Conservation (phyloP, 1,140 invertebrate genomes). For the Sycophila sp. region DNA sequence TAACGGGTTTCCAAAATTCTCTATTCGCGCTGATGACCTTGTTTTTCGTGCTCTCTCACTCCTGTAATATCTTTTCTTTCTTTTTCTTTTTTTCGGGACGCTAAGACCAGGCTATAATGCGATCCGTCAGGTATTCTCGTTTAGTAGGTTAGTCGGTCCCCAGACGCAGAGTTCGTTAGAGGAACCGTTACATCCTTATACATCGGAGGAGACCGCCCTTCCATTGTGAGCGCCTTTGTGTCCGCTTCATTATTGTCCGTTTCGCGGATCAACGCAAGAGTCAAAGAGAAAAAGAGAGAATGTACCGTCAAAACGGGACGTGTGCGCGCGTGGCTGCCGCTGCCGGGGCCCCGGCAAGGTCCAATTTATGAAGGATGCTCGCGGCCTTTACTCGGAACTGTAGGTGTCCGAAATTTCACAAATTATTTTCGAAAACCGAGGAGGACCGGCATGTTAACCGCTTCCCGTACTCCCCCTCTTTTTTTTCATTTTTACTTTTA, state of each 20-base stretch:
- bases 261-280: slow-evolving; percentile 39
- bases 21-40: slow-evolving; percentile 9
- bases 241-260: slow-evolving; percentile 50
- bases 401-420: too few relatives aligned
- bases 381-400: background rate
- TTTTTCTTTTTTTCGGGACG: slow-evolving; percentile 42
- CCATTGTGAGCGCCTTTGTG: slow-evolving; percentile 45
- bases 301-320: slow-evolving; percentile 16
- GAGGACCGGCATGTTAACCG: too few relatives aligned
- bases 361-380: background rate
- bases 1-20: slow-evolving; percentile 31
- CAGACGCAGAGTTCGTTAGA: slow-evolving; percentile 52
- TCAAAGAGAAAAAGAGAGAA: background rate
- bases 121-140: slow-evolving; percentile 47
- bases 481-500: too few relatives aligned
- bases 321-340: background rate
- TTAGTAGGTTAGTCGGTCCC: slow-evolving; percentile 59
- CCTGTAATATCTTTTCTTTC: slow-evolving; percentile 37
- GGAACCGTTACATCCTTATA: slow-evolving; percentile 55
- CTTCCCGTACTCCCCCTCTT: too few relatives aligned
- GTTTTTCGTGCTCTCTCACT: slow-evolving; percentile 7
- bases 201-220: slow-evolving; percentile 47
- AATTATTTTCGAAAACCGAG: too few relatives aligned
- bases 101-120: slow-evolving; percentile 42
- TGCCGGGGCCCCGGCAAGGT: background rate